Conservation (phyloP, 1,140 invertebrate species). For the Megalopta genalis region DNA sequence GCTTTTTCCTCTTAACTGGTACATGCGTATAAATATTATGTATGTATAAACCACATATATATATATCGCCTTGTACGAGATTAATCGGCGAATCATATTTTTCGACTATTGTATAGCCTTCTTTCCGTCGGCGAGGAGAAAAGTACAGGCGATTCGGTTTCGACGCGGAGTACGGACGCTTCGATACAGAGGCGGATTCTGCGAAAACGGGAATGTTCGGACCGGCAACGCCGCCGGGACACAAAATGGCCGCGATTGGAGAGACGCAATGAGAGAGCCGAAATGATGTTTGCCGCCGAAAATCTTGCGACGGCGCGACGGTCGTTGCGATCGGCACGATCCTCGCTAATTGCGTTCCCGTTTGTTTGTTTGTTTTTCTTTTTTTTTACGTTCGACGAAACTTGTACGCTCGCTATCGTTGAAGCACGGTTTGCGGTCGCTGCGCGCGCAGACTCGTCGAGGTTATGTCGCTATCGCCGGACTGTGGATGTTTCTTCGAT, state of each 20-base stretch:
- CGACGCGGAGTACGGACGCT: not conserved
- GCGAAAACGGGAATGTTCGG: too few relatives aligned
- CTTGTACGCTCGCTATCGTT: conserved; percentile 56
- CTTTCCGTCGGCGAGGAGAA: conserved; percentile 8
- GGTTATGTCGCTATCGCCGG: not conserved
- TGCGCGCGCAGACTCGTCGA: not conserved
- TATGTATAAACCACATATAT: conserved; percentile 16
- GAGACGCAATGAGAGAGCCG: too few relatives aligned
- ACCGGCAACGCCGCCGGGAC: too few relatives aligned
- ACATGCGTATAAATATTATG: conserved; percentile 4
- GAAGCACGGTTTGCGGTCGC: not conserved
- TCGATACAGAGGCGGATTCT: too few relatives aligned
- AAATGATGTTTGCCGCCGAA: too few relatives aligned
- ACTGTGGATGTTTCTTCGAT: not conserved
- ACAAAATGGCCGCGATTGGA: too few relatives aligned
- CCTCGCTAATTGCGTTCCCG: conserved; percentile 51
- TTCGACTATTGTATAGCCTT: conserved; percentile 44
- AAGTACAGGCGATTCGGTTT: not conserved
- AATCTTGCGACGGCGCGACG: not conserved
- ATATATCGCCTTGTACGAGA: conserved; percentile 35
- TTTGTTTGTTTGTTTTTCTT: conserved; percentile 35
- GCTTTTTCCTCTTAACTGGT: conserved; percentile 52
- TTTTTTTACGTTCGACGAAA: conserved; percentile 54
- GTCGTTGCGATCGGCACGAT: conserved; percentile 35
- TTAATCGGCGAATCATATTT: conserved; percentile 43